Base-by-base conservation (phyloP, 2,888 invertebrate species). In the Azorinus chamasolen region DNA sequence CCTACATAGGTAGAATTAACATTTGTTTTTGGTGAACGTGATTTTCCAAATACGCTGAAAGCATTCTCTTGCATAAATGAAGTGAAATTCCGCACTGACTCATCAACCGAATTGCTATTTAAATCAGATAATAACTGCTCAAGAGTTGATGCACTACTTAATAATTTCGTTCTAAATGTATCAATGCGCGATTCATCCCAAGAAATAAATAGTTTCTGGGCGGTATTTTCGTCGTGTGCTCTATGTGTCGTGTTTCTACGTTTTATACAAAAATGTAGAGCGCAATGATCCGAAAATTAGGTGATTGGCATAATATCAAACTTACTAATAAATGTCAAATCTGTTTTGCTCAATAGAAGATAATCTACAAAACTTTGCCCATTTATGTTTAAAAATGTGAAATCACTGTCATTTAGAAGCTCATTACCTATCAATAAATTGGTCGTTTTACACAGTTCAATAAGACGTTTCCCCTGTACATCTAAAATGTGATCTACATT, bases 361-460 rank as follows among this genome's bases (percentile, higher is more conserved):
- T n/a, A n/a, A n/a, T n/a, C n/a, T n/a, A 53, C 53, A 10, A 53
- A 20, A 53, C 53, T 53, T 10, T 4, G 5, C 14, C 53, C 53
- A 53, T 53, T 53, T 6, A 10, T 20, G 20, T n/a, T 53, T 8
- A 22, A 12, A 24, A 24, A 53, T 53, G 37, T 55, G 43, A 20
- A 58, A 8, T 59, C 45, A 32, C 41, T 43, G 14, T 20, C 20
- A n/a, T 32, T 6, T 24, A 43, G 18, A 3, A 54, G 64, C 16
- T 32, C 64, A 45, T 46, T 64, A 5, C 32, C 54, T 32, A 46
- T 64, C 5, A 55, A 12, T 0, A 64, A n/a, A 27, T 6, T 20
- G 14, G 55, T 64, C 6, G 54, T 24, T 46, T 64, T 64, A 64
- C 64, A 64, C 2, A 63, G 22, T 43, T 51, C 53, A 41, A 63